Conservation (phyloP, 2,888 invertebrate genomes). For the Drosophila melanosoma region DNA sequence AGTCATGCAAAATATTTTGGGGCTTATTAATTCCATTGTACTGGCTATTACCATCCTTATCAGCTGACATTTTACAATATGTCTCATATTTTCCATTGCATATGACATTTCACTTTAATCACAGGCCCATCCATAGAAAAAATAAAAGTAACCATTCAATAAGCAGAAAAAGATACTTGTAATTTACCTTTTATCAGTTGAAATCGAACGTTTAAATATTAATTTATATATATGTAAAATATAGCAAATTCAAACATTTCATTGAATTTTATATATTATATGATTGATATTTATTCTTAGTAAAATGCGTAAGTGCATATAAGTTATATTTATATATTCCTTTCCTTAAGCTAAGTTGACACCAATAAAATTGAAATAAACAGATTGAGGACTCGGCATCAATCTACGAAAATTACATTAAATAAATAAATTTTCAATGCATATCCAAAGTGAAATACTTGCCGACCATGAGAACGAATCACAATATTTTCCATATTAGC, state of each 20-base stretch:
- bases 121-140: constrained; percentile 2
- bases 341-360: neutral
- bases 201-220: neutral
- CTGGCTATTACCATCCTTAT: constrained; percentile 53
- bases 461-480: constrained; percentile 54
- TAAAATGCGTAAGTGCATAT: neutral
- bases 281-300: neutral
- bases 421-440: neutral
- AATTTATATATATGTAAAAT: neutral
- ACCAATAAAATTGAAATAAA: neutral
- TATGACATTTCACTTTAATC: constrained; percentile 8
- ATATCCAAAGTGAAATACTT: constrained; percentile 23
- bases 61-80: constrained; percentile 56
- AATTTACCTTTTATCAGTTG: neutral
- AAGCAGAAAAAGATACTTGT: neutral
- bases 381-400: neutral
- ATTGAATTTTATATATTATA: neutral
- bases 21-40: constrained; percentile 48
- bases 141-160: constrained; percentile 6
- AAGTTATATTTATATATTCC: neutral
- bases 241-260: neutral
- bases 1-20: constrained; percentile 3
- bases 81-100: constrained; percentile 30
- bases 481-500: constrained; percentile 53
- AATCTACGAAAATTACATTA: constrained; percentile 3